Evolutionary conservation across 1,140 invertebrate species (phyloP).

Genomic region (Xylocopa sonorina): DNA sequence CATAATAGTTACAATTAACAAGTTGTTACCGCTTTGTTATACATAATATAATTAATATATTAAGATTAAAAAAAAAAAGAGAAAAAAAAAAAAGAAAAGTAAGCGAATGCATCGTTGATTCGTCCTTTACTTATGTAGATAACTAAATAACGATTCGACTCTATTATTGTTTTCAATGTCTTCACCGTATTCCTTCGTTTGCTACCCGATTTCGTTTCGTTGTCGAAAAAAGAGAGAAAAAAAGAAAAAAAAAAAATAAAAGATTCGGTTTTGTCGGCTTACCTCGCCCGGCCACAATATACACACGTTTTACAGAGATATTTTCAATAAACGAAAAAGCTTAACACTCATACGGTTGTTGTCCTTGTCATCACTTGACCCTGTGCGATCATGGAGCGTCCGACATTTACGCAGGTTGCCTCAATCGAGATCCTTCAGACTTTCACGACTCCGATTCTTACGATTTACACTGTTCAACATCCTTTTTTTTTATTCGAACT

Average conservation of each 20-base stretch:
- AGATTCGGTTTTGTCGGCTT: conserved; percentile 75
- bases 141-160: conserved; percentile 69
- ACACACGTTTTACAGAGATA: conserved; percentile 79
- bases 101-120: conserved; percentile 78
- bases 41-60: conserved; percentile 80
- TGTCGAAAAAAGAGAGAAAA: conserved; percentile 51
- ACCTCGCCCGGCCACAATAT: conserved; percentile 75
- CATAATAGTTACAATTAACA: conserved; percentile 80
- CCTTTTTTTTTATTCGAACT: too few species aligned
- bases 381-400: neutral
- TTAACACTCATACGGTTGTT: conserved; percentile 72
- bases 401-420: neutral
- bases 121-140: conserved; percentile 76
- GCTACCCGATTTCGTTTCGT: conserved; percentile 73
- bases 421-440: neutral
- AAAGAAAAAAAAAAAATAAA: conserved; percentile 16
- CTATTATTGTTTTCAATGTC: conserved; percentile 72
- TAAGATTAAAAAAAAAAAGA: conserved; percentile 74
- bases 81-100: conserved; percentile 66
- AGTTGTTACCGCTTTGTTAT: conserved; percentile 81
- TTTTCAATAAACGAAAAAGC: conserved; percentile 79
- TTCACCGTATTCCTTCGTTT: conserved; percentile 72
- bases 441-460: neutral
- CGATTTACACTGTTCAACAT: neutral
- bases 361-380: conserved; percentile 49